Base-by-base conservation (phyloP, 2,888 invertebrate species). In the Parnassius smintheus region DNA sequence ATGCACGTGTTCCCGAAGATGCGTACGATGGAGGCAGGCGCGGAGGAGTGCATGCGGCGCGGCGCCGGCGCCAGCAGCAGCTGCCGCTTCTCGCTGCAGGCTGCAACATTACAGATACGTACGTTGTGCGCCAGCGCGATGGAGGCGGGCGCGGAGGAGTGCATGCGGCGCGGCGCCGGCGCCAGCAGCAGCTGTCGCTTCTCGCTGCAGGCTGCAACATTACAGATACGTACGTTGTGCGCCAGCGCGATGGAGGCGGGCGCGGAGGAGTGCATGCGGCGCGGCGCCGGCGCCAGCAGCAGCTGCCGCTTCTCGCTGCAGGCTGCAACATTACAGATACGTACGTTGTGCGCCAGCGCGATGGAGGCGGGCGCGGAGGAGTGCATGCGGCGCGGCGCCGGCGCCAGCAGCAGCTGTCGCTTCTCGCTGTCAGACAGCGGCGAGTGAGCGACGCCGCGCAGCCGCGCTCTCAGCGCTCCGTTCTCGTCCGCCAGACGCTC, bases 351-450 rank as follows among this genome's bases (percentile, higher is more conserved):
- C 10, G 89, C 88, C 25, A 77, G 95, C 92, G 89, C 96, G 75
- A 96, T 96, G 61, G 96, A 96, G n/a, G 95, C 95, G 18, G 96
- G 96, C 57, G 96, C 96, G 57, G 96, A 96, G 75, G 94, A 95
- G 81, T 96, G 96, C 82, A 96, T 93, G 73, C 95, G 92, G 87
- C 76, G 78, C 73, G 90, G 91, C 77, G 91, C 88, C 46, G 91
- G 91, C 80, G 96, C 96, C 75, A 95, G 93, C 79, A 96, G 91
- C 76, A 96, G 92, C 85, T 96, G 96, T 76, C 96, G 94, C 87
- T 96, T 96, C 91, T 96, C 96, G 74, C 95, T 94, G 88, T 96
- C 96, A 57, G 96, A 96, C 70, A 96, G 91, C 68, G 96, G 96
- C 66, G 96, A 96, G 86, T 96, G 96, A 52, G 95, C 94, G 62